Evolutionary conservation across 1,140 invertebrate species (phyloP), one percentile per base, ranked within the genome.

Genomic region (Aplysia californica): DNA sequence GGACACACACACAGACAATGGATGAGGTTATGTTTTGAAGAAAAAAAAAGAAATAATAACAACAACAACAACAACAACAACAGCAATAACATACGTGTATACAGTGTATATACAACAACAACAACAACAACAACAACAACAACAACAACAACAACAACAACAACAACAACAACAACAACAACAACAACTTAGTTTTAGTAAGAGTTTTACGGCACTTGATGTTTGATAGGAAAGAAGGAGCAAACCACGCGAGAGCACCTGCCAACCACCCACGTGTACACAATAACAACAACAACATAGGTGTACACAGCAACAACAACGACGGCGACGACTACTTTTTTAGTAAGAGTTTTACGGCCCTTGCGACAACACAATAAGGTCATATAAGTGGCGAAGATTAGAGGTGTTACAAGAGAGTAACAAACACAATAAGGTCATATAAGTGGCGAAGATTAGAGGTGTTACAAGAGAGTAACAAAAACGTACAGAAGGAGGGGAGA

Each of bases 1-100:
- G 44, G 58, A 78, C 66, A 20, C n/a, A n/a, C 10, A 50, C n/a
- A 50, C n/a, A n/a, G n/a, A 50, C 44, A 50, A 50, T 50, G n/a
- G n/a, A 50, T 50, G 10, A 50, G 44, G n/a, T 10, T 15, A 50
- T n/a, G n/a, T n/a, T n/a, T n/a, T n/a, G 44, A 50, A 50, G 44
- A 50, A 50, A n/a, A 50, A 50, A 50, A 50, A n/a, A 50, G n/a
- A 10, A 50, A 50, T n/a, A 50, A 50, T 15, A n/a, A 50, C 44
- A 50, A 50, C 44, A 50, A 50, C 44, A 50, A 50, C 44, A 50
- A 50, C 44, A 50, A 50, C 44, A 50, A 50, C 44, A 50, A 50
- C 44, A 50, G n/a, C n/a, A n/a, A n/a, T n/a, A n/a, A n/a, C n/a
- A n/a, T n/a, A n/a, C n/a, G n/a, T n/a, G n/a, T n/a, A n/a, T n/a